Evolutionary conservation across 2,888 invertebrate species (phyloP).

Genomic region (Chrysina gloriosa): DNA sequence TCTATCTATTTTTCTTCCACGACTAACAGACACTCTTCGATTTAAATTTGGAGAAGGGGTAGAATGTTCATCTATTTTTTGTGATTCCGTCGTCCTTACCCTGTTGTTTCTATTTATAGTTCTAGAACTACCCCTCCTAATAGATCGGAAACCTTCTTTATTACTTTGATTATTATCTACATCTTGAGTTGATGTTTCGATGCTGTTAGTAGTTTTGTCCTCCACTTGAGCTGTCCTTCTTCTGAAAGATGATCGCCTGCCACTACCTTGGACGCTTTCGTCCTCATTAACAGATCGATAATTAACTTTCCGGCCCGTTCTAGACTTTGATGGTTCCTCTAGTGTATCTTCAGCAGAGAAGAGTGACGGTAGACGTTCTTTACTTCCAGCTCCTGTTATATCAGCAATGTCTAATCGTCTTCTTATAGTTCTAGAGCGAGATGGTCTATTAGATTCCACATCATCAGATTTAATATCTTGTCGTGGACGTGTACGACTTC

Average conservation of each 20-base stretch:
- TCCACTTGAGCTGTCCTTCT: conserved; percentile 21
- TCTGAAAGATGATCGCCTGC: conserved; percentile 13
- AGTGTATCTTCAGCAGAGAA: conserved; percentile 51
- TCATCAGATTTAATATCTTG: conserved; percentile 26
- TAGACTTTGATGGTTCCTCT: conserved; percentile 52
- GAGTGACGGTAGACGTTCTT: conserved; percentile 50
- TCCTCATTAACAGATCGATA: conserved; percentile 13
- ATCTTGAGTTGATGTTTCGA: conserved; percentile 30
- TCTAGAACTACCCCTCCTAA: conserved; percentile 35
- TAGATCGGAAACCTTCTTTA: neutral
- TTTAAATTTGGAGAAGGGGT: neutral
- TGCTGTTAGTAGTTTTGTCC: conserved; percentile 5
- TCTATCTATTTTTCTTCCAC: conserved; percentile 18
- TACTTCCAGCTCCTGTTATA: conserved; percentile 26
- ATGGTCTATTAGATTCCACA: conserved; percentile 9
- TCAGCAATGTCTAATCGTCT: conserved; percentile 41
- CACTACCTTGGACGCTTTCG: conserved; percentile 4
- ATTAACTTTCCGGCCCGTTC: conserved; percentile 55
- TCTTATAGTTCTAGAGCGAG: conserved; percentile 46
- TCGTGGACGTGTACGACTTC: conserved; percentile 4
- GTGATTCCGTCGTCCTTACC: conserved; percentile 6
- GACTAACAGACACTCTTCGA: neutral
- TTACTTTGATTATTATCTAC: neutral
- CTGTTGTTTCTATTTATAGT: neutral
- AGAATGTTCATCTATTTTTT: neutral